Evolutionary conservation across 2,113 vertebrate species (phyloP).

Genomic region (Takifugu bimaculatus): DNA sequence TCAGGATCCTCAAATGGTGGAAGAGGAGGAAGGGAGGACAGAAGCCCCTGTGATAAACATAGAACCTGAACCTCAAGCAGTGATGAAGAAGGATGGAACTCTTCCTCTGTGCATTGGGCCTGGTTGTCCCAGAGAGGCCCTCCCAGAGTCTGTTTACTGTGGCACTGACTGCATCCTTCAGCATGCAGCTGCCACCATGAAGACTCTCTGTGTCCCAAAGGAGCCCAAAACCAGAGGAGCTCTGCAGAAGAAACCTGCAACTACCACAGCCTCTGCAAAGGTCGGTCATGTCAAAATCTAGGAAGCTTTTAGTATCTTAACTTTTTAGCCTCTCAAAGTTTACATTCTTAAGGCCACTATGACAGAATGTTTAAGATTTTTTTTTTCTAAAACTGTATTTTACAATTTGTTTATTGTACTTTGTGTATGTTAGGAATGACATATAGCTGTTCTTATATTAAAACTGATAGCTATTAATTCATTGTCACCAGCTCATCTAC

Average conservation of each 20-base stretch:
- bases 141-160: slow-evolving; percentile 92
- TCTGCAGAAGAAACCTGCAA: slow-evolving; percentile 68
- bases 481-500: not conserved
- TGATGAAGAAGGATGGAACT: slow-evolving; percentile 63
- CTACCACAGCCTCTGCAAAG: slow-evolving; percentile 70
- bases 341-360: not conserved
- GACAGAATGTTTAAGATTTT: not conserved
- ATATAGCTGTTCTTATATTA: no score
- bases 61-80: slow-evolving; percentile 24
- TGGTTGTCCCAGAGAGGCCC: slow-evolving; percentile 80
- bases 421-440: no score
- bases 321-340: not conserved
- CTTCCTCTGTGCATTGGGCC: slow-evolving; percentile 86
- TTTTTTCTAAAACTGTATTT: no score
- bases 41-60: slow-evolving; percentile 2
- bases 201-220: slow-evolving; percentile 80
- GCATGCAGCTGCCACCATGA: slow-evolving; percentile 90
- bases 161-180: slow-evolving; percentile 91
- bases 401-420: no score
- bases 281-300: slow-evolving; percentile 62
- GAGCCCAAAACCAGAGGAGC: slow-evolving; percentile 72
- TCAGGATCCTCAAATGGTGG: slow-evolving; percentile 60
- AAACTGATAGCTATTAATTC: no score
- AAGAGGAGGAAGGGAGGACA: slow-evolving; percentile 11
- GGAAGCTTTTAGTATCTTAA: not conserved